These are phyloP conservation scores for Synaphobranchus kaupii DNA, from an alignment of 2,797 vertebrate species.

Conservation along the genomic window DNA sequence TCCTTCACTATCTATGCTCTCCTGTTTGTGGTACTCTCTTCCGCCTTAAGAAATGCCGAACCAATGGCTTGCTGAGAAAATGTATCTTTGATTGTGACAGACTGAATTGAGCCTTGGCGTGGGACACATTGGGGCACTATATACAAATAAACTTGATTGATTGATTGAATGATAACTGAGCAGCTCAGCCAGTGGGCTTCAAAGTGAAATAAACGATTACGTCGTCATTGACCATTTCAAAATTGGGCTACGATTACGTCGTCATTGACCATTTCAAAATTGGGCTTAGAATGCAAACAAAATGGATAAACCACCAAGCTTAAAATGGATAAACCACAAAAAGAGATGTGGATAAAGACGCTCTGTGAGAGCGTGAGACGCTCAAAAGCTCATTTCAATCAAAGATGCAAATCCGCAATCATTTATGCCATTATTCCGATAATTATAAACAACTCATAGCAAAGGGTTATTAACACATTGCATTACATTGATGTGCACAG, in stretches of 20 bases:
- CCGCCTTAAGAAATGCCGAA: too few species aligned
- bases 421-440: conserved; percentile 5
- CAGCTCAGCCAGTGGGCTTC: neutral
- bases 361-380: neutral
- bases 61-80: too few species aligned
- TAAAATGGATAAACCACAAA: neutral
- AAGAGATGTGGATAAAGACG: neutral
- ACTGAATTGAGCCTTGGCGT: too few species aligned
- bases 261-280: neutral
- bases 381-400: neutral
- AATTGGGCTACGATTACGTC: neutral
- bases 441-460: neutral
- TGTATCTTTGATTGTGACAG: too few species aligned
- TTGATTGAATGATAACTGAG: neutral
- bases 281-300: neutral
- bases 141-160: too few species aligned
- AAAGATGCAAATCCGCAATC: neutral
- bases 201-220: neutral
- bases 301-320: neutral
- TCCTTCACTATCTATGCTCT: too few species aligned
- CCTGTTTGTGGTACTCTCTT: too few species aligned
- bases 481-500: neutral
- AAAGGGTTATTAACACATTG: neutral
- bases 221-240: neutral
- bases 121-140: too few species aligned